Conservation (phyloP, 2,888 invertebrate species). For the Chrysopilus asiliformis region DNA sequence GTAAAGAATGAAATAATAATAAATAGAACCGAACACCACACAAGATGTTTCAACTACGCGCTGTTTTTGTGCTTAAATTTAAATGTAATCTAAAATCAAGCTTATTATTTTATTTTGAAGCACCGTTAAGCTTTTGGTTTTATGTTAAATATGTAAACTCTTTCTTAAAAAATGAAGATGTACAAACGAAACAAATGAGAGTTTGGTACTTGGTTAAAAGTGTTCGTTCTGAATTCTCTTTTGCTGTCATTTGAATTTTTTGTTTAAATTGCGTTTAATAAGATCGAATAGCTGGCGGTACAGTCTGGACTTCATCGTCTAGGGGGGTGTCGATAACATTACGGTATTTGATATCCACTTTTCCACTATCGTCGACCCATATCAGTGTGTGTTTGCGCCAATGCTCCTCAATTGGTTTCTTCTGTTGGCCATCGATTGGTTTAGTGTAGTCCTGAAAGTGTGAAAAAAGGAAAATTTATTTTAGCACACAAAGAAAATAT, state of each 20-base stretch:
- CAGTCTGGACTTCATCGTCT: constrained; percentile 71
- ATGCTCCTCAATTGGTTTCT: constrained; percentile 62
- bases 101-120: no score
- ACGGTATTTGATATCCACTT: constrained; percentile 66
- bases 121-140: neutral
- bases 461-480: neutral
- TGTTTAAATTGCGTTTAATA: constrained; percentile 55
- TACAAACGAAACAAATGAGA: neutral
- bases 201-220: neutral
- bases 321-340: constrained; percentile 85
- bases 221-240: neutral
- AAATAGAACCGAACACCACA: no score
- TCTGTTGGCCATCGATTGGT: constrained; percentile 64
- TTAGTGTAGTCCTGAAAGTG: constrained; percentile 55
- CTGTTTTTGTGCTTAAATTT: no score
- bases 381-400: constrained; percentile 93
- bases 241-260: neutral
- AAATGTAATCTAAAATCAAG: no score
- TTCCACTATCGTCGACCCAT: constrained; percentile 51
- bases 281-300: constrained; percentile 77
- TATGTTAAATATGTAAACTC: neutral
- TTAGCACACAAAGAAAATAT: neutral
- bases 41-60: no score
- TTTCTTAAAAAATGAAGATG: neutral
- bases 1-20: no score